A percentile compares a stretch with the other conserved stretches of the same genome.
Evolutionary conservation across 2,888 invertebrate species (phyloP).

Genomic region (Tetanocera ferruginea): DNA sequence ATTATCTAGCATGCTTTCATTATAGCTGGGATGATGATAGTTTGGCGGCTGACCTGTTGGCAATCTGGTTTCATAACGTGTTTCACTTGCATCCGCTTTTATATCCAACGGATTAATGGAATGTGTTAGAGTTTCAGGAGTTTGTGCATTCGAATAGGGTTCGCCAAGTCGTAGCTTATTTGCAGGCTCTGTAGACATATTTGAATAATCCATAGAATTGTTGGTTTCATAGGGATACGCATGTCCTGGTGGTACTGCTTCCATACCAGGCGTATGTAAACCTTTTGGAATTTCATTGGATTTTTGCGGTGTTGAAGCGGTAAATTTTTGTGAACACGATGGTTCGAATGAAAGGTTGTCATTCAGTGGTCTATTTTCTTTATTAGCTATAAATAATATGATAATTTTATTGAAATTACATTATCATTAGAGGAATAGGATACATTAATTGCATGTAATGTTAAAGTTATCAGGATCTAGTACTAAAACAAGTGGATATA

Average conservation of each 20-base stretch:
- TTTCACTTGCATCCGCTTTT: constrained; percentile 52
- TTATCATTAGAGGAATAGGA: too few relatives aligned
- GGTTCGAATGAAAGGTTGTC: constrained; percentile 58
- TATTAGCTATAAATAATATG: constrained; percentile 56
- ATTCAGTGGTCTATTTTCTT: constrained; percentile 42
- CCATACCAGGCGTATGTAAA: constrained; percentile 14
- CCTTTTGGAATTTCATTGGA: constrained; percentile 53
- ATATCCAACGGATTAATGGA: constrained; percentile 64
- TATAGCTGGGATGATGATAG: constrained; percentile 29
- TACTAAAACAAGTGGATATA: too few relatives aligned
- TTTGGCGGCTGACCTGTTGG: constrained; percentile 17
- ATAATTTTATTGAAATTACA: background rate
- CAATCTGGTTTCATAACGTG: constrained; percentile 50
- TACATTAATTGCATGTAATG: too few relatives aligned
- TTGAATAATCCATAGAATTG: constrained; percentile 33
- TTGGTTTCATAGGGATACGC: constrained; percentile 24
- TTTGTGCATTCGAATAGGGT: constrained; percentile 46
- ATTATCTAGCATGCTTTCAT: constrained; percentile 36
- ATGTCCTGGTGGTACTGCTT: constrained; percentile 13
- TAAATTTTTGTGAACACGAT: constrained; percentile 52
- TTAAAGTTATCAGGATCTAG: too few relatives aligned
- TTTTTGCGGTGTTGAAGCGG: constrained; percentile 56
- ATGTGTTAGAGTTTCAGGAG: constrained; percentile 61
- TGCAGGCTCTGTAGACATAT: constrained; percentile 28
- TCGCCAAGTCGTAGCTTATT: constrained; percentile 24